A percentile compares a stretch with the other conserved stretches of the same genome.
Evolutionary conservation across 2,888 invertebrate genomes (phyloP).

Genomic region (Hedya salicella): DNA sequence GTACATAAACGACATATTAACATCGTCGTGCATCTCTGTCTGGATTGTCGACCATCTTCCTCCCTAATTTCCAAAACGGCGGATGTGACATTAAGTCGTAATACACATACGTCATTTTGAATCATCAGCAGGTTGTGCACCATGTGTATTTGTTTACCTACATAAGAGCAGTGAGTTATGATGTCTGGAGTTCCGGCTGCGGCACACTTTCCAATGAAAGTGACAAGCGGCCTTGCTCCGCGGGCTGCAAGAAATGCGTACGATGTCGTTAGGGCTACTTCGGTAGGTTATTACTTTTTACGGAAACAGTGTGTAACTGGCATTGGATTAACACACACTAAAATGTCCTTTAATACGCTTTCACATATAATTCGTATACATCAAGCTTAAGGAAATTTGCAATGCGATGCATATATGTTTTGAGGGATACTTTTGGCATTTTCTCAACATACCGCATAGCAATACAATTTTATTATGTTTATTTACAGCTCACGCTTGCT

Average conservation of each 20-base stretch:
- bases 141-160: slow-evolving; percentile 52
- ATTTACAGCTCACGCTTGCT: too few relatives aligned
- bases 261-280: slow-evolving; percentile 8
- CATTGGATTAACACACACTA: not conserved
- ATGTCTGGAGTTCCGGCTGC: slow-evolving; percentile 64
- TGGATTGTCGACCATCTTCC: slow-evolving; percentile 1
- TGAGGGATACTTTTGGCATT: too few relatives aligned
- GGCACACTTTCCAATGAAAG: slow-evolving; percentile 78
- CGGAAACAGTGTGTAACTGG: not conserved
- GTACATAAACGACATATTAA: too few relatives aligned
- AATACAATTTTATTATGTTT: too few relatives aligned
- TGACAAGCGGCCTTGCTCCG: slow-evolving; percentile 62
- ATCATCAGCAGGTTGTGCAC: slow-evolving; percentile 37
- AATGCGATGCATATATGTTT: too few relatives aligned
- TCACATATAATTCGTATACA: too few relatives aligned
- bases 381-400: too few relatives aligned
- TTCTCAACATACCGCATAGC: too few relatives aligned
- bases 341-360: too few relatives aligned
- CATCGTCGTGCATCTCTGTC: not conserved
- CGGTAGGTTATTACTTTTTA: not conserved
- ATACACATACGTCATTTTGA: not conserved
- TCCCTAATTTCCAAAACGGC: not conserved
- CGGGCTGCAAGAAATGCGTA: slow-evolving; percentile 56
- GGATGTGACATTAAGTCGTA: not conserved
- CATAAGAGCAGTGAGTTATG: slow-evolving; percentile 55